Conservation (phyloP, 2,797 vertebrate genomes). For the Bradypodion pumilum region DNA sequence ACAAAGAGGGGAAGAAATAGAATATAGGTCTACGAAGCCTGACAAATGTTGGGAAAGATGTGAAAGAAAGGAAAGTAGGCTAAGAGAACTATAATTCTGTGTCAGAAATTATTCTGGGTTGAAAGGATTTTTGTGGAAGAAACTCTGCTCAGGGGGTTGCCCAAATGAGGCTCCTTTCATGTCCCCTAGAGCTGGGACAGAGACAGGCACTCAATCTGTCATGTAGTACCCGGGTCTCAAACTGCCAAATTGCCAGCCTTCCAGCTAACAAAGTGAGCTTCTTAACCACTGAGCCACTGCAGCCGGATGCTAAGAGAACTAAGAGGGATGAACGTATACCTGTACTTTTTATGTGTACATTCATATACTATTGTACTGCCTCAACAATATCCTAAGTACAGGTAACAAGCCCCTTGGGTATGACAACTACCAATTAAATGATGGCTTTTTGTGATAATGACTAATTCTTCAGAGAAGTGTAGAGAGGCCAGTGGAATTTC, state of each 20-base stretch:
- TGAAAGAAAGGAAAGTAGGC: neutral
- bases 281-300: too few species aligned
- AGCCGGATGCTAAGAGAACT: neutral
- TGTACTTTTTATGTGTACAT: neutral
- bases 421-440: slow-evolving; percentile 8
- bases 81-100: too few species aligned
- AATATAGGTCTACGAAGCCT: neutral
- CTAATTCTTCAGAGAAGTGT: slow-evolving; percentile 8
- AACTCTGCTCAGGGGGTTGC: too few species aligned
- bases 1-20: neutral
- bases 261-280: too few species aligned
- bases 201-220: too few species aligned
- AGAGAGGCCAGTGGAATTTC: neutral
- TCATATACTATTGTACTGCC: neutral
- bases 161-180: too few species aligned
- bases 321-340: neutral
- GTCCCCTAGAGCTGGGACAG: too few species aligned
- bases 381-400: slow-evolving; percentile 22
- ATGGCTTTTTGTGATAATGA: rapidly evolving
- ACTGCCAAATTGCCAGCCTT: too few species aligned
- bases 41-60: neutral
- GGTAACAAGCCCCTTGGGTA: rapidly evolving
- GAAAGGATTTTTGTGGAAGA: too few species aligned
- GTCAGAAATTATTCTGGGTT: too few species aligned
- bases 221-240: too few species aligned